Conservation (phyloP, 2,113 vertebrate species). For the Hoplias malabaricus region DNA sequence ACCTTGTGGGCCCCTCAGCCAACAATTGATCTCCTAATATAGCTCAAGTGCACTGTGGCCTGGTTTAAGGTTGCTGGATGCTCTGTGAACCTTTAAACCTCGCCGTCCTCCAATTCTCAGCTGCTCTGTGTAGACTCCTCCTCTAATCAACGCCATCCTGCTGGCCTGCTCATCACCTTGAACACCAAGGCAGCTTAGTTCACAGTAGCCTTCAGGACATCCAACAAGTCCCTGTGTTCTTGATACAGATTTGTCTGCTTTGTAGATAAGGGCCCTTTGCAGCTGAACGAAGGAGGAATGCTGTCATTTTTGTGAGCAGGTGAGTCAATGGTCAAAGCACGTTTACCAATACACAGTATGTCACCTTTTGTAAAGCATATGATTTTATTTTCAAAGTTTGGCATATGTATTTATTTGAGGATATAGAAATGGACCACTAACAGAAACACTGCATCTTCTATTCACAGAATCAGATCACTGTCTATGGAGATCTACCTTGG, state of each 20-base stretch:
- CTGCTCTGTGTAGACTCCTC: slow-evolving; percentile 36
- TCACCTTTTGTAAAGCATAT: not conserved
- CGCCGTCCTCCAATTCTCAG: slow-evolving; percentile 14
- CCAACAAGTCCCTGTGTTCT: not conserved
- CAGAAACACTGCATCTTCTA: not conserved
- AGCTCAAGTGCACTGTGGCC: slow-evolving; percentile 5
- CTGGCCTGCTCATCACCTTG: slow-evolving; percentile 36
- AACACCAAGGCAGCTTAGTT: not conserved
- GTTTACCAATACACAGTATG: not conserved
- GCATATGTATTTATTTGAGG: not conserved
- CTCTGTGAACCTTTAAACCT: slow-evolving; percentile 25
- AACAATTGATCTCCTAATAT: not conserved
- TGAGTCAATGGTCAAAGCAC: slow-evolving; percentile 7
- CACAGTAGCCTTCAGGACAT: not conserved
- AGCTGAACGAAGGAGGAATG: not conserved
- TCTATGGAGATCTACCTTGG: not conserved
- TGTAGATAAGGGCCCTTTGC: not conserved
- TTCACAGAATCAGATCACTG: not conserved
- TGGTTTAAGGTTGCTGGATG: slow-evolving; percentile 29
- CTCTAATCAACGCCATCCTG: slow-evolving; percentile 31
- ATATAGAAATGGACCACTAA: not conserved
- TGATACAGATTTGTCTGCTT: not conserved
- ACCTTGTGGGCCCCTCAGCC: not conserved
- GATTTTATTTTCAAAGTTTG: not conserved
- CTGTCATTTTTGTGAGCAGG: not conserved